phyloP scores from a whole-genome alignment of 2,113 vertebrate species.

The Sturnus vulgaris region DNA sequence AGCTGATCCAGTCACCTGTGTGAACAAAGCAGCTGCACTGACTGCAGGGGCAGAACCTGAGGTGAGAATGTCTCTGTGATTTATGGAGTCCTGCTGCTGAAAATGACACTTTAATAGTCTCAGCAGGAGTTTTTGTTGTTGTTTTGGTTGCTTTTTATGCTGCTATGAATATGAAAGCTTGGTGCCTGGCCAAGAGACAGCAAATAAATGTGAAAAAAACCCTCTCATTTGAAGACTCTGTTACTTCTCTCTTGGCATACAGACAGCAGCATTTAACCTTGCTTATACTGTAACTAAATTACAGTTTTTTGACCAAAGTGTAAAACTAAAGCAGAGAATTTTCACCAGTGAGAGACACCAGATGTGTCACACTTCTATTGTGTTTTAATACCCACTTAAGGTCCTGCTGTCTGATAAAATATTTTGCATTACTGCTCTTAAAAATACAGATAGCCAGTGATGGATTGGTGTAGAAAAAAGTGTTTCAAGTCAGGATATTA shows the following conservation, averaged over 20 bases:
- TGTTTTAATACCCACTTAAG: neutral
- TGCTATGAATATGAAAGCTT: neutral
- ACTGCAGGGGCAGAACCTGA: neutral
- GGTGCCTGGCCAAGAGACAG: neutral
- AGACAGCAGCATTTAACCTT: slow-evolving; percentile 23
- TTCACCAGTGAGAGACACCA: neutral
- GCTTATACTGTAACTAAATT: neutral
- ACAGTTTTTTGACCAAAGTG: neutral
- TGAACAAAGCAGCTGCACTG: neutral
- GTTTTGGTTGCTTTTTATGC: neutral
- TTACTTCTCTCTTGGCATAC: neutral
- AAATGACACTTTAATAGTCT: slow-evolving; percentile 22
- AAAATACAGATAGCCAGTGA: neutral
- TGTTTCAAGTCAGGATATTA: neutral
- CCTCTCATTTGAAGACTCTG: neutral
- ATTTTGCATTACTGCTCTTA: neutral
- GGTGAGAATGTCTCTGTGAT: neutral
- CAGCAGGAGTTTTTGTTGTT: neutral
- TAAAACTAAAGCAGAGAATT: neutral
- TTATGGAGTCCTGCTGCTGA: neutral
- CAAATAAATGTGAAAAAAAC: neutral
- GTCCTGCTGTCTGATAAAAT: neutral
- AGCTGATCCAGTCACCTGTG: neutral
- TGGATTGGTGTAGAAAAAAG: neutral
- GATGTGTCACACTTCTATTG: neutral